Evolutionary conservation across 2,113 vertebrate genomes (phyloP).

Genomic region (Charadrius vociferus): DNA sequence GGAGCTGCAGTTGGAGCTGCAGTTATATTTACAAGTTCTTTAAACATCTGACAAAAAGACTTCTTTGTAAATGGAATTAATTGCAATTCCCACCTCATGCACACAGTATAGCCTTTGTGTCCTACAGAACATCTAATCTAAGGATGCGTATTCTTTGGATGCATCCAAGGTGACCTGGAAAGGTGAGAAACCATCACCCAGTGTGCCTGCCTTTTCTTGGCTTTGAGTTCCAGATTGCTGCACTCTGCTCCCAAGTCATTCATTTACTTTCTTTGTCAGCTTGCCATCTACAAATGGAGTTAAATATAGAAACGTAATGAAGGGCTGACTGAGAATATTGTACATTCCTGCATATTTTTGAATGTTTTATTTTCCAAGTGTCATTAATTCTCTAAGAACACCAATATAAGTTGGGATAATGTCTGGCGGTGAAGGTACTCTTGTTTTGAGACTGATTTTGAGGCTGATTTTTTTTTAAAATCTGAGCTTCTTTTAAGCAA

Average conservation of each 20-base stretch:
- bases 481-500: neutral
- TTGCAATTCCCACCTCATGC: neutral
- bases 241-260: neutral
- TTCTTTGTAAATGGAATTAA: neutral
- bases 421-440: neutral
- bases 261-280: slow-evolving; percentile 23
- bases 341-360: slow-evolving; percentile 39
- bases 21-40: neutral
- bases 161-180: neutral
- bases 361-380: neutral
- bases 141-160: neutral
- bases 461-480: neutral
- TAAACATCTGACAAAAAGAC: neutral
- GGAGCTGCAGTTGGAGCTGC: neutral
- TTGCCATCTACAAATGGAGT: slow-evolving; percentile 21
- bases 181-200: neutral
- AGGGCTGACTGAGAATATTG: neutral
- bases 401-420: neutral
- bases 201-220: neutral
- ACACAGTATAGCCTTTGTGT: neutral
- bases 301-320: slow-evolving; percentile 27
- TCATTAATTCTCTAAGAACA: neutral
- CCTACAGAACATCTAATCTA: neutral
- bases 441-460: neutral
- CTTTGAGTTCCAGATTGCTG: neutral